Percentiles rank a stretch among this genome's conserved stretches.
Evolutionary conservation across 2,888 invertebrate genomes (phyloP).

Genomic region (Sepiola atlantica): DNA sequence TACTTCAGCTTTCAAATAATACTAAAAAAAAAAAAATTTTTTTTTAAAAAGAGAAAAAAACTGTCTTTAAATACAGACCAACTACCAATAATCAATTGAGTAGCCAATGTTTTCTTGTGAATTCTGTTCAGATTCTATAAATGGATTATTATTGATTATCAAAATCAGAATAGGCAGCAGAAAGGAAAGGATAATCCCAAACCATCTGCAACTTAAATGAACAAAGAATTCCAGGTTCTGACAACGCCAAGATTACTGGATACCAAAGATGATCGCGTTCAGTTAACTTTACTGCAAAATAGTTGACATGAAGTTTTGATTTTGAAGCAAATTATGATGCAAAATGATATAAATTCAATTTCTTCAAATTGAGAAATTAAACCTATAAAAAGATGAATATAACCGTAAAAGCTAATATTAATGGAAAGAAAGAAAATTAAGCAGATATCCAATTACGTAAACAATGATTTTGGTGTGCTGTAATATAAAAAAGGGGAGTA

Average conservation of each 20-base stretch:
- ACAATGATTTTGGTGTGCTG: too few relatives aligned
- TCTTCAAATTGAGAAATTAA: too few relatives aligned
- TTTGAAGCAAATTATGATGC: neutral
- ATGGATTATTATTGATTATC: neutral
- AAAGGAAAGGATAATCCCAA: neutral
- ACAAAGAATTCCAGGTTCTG: neutral
- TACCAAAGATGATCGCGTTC: neutral
- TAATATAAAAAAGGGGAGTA: too few relatives aligned
- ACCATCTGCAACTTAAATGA: neutral
- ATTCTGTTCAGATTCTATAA: neutral
- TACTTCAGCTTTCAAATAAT: neutral
- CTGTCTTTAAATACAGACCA: neutral
- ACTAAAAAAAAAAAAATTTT: too few relatives aligned
- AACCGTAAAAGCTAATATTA: too few relatives aligned
- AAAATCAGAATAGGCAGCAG: neutral
- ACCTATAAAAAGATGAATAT: too few relatives aligned
- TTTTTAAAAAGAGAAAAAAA: too few relatives aligned
- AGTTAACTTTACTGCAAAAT: neutral
- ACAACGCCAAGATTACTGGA: neutral
- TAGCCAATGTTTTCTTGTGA: neutral
- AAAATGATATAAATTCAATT: too few relatives aligned
- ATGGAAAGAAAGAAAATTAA: too few relatives aligned
- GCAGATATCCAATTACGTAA: too few relatives aligned
- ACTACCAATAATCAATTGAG: neutral
- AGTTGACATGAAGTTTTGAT: neutral